These are phyloP conservation scores for Diphyllodes magnificus DNA, from an alignment of 2,113 vertebrate species.

Conservation along the genomic window DNA sequence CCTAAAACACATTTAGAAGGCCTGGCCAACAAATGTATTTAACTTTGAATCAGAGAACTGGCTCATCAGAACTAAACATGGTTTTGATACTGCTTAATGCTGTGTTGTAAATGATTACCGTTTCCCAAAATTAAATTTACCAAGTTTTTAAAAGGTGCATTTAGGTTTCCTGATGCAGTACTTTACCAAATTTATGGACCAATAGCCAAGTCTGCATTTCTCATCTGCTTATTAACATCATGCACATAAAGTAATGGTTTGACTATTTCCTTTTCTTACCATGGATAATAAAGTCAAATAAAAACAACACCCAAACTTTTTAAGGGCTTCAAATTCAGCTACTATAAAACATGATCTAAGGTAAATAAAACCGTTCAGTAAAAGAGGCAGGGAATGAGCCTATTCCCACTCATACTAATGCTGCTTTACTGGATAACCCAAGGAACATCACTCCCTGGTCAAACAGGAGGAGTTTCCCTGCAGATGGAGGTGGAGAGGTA, in stretches of 20 bases:
- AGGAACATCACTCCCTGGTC: neutral
- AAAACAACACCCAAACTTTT: neutral
- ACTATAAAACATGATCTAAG: neutral
- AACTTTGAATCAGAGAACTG: neutral
- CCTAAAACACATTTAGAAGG: neutral
- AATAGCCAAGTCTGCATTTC: neutral
- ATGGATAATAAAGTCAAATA: neutral
- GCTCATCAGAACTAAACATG: neutral
- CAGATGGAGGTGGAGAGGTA: rapidly evolving
- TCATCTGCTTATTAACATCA: neutral
- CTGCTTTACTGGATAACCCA: neutral
- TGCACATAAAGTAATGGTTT: neutral
- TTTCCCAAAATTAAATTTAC: neutral
- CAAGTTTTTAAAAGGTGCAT: neutral
- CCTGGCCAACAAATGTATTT: neutral
- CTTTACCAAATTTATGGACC: neutral
- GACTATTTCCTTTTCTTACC: neutral
- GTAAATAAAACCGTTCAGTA: neutral
- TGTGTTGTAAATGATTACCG: neutral
- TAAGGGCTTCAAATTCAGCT: neutral
- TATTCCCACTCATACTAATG: neutral
- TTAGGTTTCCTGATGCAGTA: neutral
- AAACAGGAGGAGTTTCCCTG: neutral
- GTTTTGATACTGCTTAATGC: neutral
- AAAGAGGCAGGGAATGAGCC: neutral